Percentiles rank a stretch among this genome's conserved stretches.
Evolutionary conservation across 92 coral and sea anemone species (phyloP).

Genomic region (Actinostola sp.): DNA sequence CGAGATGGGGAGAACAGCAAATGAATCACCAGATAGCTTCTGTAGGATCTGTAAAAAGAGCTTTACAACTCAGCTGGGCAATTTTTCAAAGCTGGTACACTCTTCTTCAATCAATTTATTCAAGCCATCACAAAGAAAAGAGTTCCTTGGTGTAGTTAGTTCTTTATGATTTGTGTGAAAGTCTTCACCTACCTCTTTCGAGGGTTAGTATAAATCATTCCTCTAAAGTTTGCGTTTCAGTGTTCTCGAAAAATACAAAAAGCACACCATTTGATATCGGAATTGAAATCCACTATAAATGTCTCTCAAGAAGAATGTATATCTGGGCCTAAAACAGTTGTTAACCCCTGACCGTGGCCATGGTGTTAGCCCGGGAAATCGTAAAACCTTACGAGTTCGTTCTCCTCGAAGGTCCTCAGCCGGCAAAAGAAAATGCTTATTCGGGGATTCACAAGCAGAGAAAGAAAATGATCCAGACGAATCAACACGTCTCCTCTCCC

Average conservation of each 20-base stretch:
- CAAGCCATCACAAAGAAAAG: conserved; percentile 38
- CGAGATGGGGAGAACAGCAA: too few species aligned
- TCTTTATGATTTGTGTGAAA: conserved; percentile 27
- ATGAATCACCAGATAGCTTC: conserved; percentile 9
- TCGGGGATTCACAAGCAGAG: background rate
- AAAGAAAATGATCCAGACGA: background rate
- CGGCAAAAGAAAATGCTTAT: background rate
- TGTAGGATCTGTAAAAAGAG: conserved; percentile 24
- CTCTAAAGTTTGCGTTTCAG: conserved; percentile 11
- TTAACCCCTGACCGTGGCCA: conserved; percentile 2
- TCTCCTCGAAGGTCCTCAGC: background rate
- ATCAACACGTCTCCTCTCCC: too few species aligned
- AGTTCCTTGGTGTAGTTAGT: conserved; percentile 29
- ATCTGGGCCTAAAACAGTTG: background rate
- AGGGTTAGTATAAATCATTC: background rate
- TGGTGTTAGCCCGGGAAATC: background rate
- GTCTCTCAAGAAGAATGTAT: background rate
- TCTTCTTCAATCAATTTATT: conserved; percentile 14
- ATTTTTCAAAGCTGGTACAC: conserved; percentile 12
- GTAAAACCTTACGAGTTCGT: background rate
- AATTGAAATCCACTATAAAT: conserved; percentile 23
- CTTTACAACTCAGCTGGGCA: conserved; percentile 7
- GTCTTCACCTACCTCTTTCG: background rate
- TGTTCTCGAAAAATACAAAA: conserved; percentile 27
- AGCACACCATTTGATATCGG: background rate